Evolutionary conservation across 1,140 invertebrate genomes (phyloP).

Genomic region (Oryzaephilus surinamensis): DNA sequence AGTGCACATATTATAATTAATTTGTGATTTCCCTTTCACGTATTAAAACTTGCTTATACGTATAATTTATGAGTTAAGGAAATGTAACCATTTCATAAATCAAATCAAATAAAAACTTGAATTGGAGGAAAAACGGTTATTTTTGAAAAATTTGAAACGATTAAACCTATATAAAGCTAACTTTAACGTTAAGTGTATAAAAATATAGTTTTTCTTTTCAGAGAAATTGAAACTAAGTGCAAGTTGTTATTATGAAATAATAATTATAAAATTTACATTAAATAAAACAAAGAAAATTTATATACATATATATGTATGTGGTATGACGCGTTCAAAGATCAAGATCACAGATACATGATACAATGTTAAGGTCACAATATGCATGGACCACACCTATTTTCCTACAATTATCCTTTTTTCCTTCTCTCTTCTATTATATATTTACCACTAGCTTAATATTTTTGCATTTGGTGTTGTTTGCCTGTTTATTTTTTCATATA

Average conservation of each 20-base stretch:
- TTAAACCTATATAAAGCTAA: not conserved
- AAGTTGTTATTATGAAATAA: not conserved
- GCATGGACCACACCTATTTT: not conserved
- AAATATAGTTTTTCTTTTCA: not conserved
- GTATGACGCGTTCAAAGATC: not conserved
- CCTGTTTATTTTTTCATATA: too few relatives aligned
- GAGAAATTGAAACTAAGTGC: too few relatives aligned
- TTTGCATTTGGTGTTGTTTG: too few relatives aligned
- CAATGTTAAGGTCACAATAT: slow-evolving; percentile 1
- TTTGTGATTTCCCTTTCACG: too few relatives aligned
- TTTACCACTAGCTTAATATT: too few relatives aligned
- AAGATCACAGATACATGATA: not conserved
- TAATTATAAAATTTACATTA: not conserved
- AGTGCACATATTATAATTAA: too few relatives aligned
- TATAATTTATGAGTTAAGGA: too few relatives aligned
- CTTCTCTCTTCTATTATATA: not conserved
- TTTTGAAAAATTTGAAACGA: not conserved
- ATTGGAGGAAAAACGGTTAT: too few relatives aligned
- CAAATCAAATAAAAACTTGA: too few relatives aligned
- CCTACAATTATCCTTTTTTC: not conserved
- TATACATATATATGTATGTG: not conserved
- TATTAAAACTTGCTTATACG: too few relatives aligned
- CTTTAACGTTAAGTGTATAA: not conserved
- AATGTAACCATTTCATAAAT: too few relatives aligned
- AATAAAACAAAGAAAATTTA: not conserved